Evolutionary conservation across 2,113 vertebrate species (phyloP), one percentile per base, ranked within the genome.

Genomic region (Tylochromis polylepis): DNA sequence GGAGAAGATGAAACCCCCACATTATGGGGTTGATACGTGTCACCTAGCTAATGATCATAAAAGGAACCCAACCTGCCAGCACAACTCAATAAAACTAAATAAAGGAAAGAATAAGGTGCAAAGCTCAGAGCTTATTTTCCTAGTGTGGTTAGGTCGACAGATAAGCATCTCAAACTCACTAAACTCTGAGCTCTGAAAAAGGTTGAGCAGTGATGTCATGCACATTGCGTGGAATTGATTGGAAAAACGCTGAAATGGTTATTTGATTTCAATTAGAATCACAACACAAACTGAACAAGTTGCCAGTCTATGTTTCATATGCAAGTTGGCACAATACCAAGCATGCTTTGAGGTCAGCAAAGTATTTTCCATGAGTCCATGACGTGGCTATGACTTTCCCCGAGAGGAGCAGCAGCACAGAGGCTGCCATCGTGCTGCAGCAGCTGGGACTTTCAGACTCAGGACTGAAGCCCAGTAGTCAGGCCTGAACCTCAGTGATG

Each of bases 401-500:
- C 41, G 24, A 49, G 67, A 46, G 41, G 41, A 49, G 57, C 55
- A 53, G 62, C 38, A 53, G 53, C 11, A 53, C 43, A 55, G 58
- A 58, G 20, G n/a, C 49, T 58, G 57, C 46, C 12, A 15, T 60
- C 15, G 55, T 56, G 12, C 43, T 43, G 56, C 62, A 89, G 51
- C 65, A 75, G 79, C 72, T 79, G 84, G 84, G 62, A 65, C 18
- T 34, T 59, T 89, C 51, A 77, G 85, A 87, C 79, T 62, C 77
- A 11, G 46, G 65, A 55, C 84, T 29, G 31, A 27, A 83, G 87
- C 29, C 11, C 88, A 72, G 81, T 87, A 31, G 46, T 67, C 72
- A 56, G 85, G 59, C 46, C 57, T 92, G 65, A 31, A 59, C 86
- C 55, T 92, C 72, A 60, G 85, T 92, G 91, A 94, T 89, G 90